These are phyloP conservation scores for Drosophila paramelanica DNA, from an alignment of 2,888 invertebrate species.

Conservation along the genomic window DNA sequence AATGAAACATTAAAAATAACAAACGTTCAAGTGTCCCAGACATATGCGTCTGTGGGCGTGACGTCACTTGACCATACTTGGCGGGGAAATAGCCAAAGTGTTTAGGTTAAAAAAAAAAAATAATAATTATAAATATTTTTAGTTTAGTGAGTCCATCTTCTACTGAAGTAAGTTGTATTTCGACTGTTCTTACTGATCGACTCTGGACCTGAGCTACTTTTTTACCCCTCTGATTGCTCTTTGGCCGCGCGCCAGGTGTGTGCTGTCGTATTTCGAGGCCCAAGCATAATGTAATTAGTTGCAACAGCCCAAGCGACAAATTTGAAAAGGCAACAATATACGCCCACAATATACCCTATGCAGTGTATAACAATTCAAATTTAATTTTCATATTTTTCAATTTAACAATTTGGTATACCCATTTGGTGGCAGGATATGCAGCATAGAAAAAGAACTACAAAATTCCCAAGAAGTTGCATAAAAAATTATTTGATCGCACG, in stretches of 20 bases:
- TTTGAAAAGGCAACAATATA: background rate
- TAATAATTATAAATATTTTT: conserved; percentile 16
- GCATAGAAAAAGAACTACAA: conserved; percentile 35
- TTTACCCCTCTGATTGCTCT: conserved; percentile 30
- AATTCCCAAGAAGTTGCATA: conserved; percentile 46
- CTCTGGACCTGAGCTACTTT: conserved; percentile 34
- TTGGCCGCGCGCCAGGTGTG: conserved; percentile 34
- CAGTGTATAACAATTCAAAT: background rate
- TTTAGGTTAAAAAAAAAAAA: conserved; percentile 2
- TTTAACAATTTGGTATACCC: background rate
- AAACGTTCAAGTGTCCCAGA: conserved; percentile 28
- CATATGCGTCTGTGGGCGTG: conserved; percentile 17
- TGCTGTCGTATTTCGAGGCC: conserved; percentile 37
- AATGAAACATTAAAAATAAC: conserved; percentile 35
- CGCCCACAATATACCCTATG: conserved; percentile 7
- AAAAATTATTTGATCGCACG: conserved; percentile 58
- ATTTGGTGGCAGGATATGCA: background rate
- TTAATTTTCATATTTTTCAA: background rate
- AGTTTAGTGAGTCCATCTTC: background rate
- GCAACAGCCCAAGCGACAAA: conserved; percentile 32
- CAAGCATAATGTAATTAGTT: conserved; percentile 57
- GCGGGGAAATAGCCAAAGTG: conserved; percentile 5
- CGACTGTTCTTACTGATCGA: conserved; percentile 2
- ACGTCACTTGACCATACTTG: conserved; percentile 24
- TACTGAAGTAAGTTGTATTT: conserved; percentile 9